Evolutionary conservation across 2,888 invertebrate species (phyloP), one percentile per base, ranked within the genome.

Genomic region (Caenorhabditis uteleia): DNA sequence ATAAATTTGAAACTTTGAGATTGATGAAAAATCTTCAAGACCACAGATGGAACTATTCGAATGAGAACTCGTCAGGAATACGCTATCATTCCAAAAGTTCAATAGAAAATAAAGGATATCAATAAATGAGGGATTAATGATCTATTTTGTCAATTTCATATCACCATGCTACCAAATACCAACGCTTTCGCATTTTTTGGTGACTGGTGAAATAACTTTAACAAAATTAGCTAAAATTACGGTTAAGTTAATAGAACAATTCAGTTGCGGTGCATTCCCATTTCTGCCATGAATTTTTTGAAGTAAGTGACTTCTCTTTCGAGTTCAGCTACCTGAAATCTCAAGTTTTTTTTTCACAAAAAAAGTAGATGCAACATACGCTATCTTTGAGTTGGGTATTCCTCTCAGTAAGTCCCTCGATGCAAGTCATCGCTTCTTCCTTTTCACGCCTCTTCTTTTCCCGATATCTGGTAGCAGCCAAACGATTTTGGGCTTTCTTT

Each of bases 231-330:
- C n/a, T n/a, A n/a, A 18, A 56, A 8, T 57, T n/a, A n/a, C n/a
- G n/a, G n/a, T n/a, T n/a, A n/a, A n/a, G n/a, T n/a, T n/a, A n/a
- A n/a, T n/a, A n/a, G 18, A 44, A 36, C 18, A 29, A 12, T 25
- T 54, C 14, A 49, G 18, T 16, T 56, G 29, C 7, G 16, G 4
- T 7, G 31, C 26, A 14, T 51, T 43, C 76, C 76, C 48, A 76
- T 50, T 27, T 76, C 76, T 16, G 25, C 47, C 68, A 77, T 72
- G 26, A 79, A 58, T 26, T 74, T 74, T 48, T 71, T 73, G 44
- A 80, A 64, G 39, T 78, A 79, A 21, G 54, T 54, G 48, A 80
- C 62, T 59, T 80, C 80, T 21, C 65, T 59, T 39, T 69, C 65
- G 31, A 80, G 49, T 18, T 67, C 70, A 18, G 49, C 36, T 6